Conservation (phyloP, 2,888 invertebrate genomes). For the Caenorhabditis becei region DNA sequence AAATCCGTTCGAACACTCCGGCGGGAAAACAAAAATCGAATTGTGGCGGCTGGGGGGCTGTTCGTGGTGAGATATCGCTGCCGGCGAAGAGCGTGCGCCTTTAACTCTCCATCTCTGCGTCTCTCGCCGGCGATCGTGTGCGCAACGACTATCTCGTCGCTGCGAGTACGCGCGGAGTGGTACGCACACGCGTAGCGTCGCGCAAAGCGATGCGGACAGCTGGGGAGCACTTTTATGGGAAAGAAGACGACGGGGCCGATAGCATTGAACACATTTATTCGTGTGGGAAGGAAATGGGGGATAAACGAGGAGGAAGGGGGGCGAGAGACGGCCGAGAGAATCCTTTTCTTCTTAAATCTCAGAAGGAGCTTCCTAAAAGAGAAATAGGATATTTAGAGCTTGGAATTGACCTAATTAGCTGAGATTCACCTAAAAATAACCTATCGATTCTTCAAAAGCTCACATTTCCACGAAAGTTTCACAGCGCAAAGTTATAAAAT, state of each 20-base stretch:
- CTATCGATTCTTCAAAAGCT: too few species aligned
- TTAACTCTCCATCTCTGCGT: constrained; percentile 42
- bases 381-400: too few species aligned
- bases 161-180: constrained; percentile 3
- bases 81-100: constrained; percentile 20
- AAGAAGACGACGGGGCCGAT: background rate
- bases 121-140: constrained; percentile 12
- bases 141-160: constrained; percentile 20
- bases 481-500: too few species aligned
- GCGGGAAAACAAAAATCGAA: constrained; percentile 63
- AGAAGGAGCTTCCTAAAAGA: too few species aligned
- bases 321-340: constrained; percentile 7
- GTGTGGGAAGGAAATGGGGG: background rate
- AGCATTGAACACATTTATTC: constrained; percentile 8
- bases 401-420: too few species aligned
- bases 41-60: constrained; percentile 24
- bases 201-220: constrained; percentile 11
- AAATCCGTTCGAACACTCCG: constrained; percentile 34
- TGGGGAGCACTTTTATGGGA: constrained; percentile 23
- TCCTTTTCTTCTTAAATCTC: too few species aligned
- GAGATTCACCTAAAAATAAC: too few species aligned
- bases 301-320: background rate
- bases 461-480: too few species aligned
- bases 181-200: constrained; percentile 19
- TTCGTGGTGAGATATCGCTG: constrained; percentile 50